Percentiles rank a stretch among this genome's conserved stretches.
Evolutionary conservation across 1,140 invertebrate genomes (phyloP).

Genomic region (Conus ventricosus): DNA sequence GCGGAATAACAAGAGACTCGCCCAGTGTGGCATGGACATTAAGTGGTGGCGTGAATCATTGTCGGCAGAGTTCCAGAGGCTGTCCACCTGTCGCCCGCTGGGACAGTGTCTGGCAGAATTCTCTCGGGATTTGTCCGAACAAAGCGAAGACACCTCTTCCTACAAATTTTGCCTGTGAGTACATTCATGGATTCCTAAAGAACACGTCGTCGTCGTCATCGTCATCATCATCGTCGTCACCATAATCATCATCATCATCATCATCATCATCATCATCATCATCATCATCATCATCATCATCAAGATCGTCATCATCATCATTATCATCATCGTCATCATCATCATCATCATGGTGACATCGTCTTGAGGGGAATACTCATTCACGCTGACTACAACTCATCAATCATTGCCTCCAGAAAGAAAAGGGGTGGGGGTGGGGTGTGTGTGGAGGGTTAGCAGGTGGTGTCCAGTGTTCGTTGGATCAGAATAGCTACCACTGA

Average conservation of each 20-base stretch:
- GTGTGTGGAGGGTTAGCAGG: no score
- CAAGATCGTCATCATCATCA: no score
- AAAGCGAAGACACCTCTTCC: not conserved
- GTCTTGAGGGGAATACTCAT: no score
- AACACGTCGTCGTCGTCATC: slow-evolving; percentile 30
- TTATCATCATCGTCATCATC: not conserved
- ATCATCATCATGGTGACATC: not conserved
- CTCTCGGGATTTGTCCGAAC: not conserved
- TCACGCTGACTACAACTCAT: no score
- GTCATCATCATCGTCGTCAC: slow-evolving; percentile 38
- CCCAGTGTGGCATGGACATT: no score
- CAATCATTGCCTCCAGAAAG: no score
- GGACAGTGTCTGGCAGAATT: not conserved
- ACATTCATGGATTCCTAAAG: not conserved
- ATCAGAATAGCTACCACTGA: no score
- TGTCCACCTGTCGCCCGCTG: not conserved
- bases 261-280: not conserved
- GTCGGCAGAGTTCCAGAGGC: not conserved
- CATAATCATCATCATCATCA: not conserved
- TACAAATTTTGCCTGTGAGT: not conserved
- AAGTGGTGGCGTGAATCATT: no score
- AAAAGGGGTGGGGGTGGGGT: no score
- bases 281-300: no score
- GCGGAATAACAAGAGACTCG: no score
- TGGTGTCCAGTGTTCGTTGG: no score